Evolutionary conservation across 2,888 invertebrate genomes (phyloP), one percentile per base, ranked within the genome.

Genomic region (Rhogogaster chlorosoma): DNA sequence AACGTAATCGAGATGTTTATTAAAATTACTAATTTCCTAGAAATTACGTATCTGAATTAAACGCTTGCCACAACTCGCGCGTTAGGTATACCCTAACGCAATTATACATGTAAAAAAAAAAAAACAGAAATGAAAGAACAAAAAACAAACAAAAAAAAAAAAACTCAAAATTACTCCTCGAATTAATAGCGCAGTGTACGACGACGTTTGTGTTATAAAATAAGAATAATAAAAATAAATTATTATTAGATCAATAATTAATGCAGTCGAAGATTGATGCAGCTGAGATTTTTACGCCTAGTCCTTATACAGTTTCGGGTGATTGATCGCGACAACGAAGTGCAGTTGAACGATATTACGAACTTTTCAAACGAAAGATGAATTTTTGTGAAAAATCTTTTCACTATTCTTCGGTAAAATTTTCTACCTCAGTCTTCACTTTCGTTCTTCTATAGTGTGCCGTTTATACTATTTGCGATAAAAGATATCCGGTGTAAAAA

Each of bases 401-500:
- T 38, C 6, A 49, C 18, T 53, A n/a, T n/a, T 61, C 22, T 61
- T 61, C 12, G 61, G 12, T 38, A 45, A 75, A 26, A 75, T 26
- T 26, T 6, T 22, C 15, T 45, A 22, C 5, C n/a, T 45, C 26
- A 29, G 26, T 22, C 45, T 29, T 57, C 53, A 9, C 53, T 32
- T 10, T 15, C 22, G 18, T 45, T n/a, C 12, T 38, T 15, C 42
- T 22, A n/a, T n/a, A n/a, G 45, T 45, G 45, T 32, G 22, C 12
- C 38, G 82, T n/a, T 57, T 32, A 67, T 83, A 18, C 26, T 83
- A 83, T 83, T 83, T 70, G 64, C 61, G 83, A 83, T 83, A 83
- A 77, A 83, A 83, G 83, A 83, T 91, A 92, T 92, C 91, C 91
- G 88, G 90, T 89, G 88, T 89, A 91, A 92, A 92, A 91, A 92